These are phyloP conservation scores for Lepisosteus oculatus DNA, from an alignment of 2,113 vertebrate species.

Conservation along the genomic window DNA sequence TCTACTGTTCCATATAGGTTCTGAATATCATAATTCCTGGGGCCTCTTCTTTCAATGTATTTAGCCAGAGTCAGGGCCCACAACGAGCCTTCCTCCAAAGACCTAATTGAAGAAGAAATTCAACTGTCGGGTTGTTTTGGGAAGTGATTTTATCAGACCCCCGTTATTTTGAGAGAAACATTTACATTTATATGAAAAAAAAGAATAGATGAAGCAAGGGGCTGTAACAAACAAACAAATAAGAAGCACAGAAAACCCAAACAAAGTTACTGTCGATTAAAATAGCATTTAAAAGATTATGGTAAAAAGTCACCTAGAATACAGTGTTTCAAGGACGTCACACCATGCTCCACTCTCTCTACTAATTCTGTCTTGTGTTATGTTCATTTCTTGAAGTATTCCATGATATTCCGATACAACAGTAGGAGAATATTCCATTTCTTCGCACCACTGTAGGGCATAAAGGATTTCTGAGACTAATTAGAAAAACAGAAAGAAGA, in stretches of 20 bases:
- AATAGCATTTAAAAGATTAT: too few species aligned
- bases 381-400: conserved; percentile 69
- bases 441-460: conserved; percentile 88
- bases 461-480: conserved; percentile 86
- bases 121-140: neutral
- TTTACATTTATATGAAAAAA: too few species aligned
- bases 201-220: too few species aligned
- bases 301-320: conserved; percentile 66
- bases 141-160: too few species aligned
- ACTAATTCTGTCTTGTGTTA: conserved; percentile 61
- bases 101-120: conserved; percentile 60
- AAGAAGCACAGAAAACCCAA: too few species aligned
- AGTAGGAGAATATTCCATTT: conserved; percentile 66
- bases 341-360: conserved; percentile 40
- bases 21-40: conserved; percentile 54
- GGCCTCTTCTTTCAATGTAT: conserved; percentile 55
- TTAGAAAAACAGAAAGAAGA: conserved; percentile 18
- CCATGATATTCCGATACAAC: conserved; percentile 66
- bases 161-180: too few species aligned
- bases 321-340: conserved; percentile 69
- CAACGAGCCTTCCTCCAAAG: conserved; percentile 74
- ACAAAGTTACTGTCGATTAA: too few species aligned
- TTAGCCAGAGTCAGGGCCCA: conserved; percentile 85
- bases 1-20: conserved; percentile 71
- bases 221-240: too few species aligned